phyloP scores from a whole-genome alignment of 2,888 invertebrate species.

The Leptopterna dolabrata region DNA sequence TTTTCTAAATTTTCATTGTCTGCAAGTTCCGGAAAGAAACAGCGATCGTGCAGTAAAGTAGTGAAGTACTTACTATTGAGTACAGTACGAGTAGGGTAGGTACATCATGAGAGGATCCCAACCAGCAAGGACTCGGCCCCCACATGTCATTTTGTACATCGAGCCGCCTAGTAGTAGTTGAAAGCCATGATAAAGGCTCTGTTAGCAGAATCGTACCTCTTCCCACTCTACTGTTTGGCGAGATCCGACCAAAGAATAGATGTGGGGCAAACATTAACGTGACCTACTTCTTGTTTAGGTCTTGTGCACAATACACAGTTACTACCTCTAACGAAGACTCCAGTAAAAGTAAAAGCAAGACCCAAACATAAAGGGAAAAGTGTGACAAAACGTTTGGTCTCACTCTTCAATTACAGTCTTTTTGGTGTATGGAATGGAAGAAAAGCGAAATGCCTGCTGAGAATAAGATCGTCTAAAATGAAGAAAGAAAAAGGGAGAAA shows the following conservation, averaged over 20 bases:
- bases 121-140: no score
- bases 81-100: no score
- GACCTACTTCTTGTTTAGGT: constrained; percentile 5
- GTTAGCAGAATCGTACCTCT: neutral
- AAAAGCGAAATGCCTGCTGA: neutral
- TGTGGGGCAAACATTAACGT: neutral
- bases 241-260: neutral
- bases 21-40: no score
- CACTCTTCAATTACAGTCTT: neutral
- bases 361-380: constrained; percentile 23
- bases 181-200: neutral
- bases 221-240: neutral
- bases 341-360: constrained; percentile 27
- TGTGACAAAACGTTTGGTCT: constrained; percentile 1
- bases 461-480: neutral
- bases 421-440: neutral
- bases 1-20: no score
- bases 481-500: constrained; percentile 5
- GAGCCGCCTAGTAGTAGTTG: constrained; percentile 6
- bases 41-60: no score
- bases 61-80: no score
- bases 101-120: no score
- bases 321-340: neutral
- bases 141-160: neutral
- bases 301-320: neutral